These are phyloP conservation scores for Sebastes reedi DNA, from an alignment of 2,797 vertebrate species.

Conservation along the genomic window DNA sequence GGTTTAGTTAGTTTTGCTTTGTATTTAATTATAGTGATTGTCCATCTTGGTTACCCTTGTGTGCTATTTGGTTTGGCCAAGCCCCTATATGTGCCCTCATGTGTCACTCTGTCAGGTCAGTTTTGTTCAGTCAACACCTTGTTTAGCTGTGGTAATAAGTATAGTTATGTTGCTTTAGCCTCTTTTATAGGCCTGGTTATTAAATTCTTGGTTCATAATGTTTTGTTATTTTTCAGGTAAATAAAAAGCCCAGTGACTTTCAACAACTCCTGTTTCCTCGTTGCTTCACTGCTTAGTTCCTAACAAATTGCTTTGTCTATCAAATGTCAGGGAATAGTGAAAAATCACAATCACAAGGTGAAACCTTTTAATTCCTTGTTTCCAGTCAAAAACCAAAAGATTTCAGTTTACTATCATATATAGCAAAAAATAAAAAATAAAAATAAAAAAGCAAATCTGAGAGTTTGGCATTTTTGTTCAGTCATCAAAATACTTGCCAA, in stretches of 20 bases:
- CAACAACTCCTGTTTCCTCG: no score
- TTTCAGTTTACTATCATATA: neutral
- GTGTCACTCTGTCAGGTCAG: neutral
- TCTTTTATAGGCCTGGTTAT: no score
- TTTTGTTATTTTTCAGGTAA: no score
- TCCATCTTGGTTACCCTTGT: rapidly evolving
- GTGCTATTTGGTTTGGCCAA: neutral
- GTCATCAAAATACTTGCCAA: neutral
- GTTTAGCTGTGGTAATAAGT: no score
- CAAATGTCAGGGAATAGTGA: neutral
- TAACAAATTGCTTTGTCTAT: neutral
- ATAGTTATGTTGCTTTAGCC: no score
- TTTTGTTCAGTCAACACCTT: neutral
- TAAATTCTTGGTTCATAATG: no score
- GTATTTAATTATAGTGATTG: rapidly evolving
- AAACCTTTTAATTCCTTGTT: neutral
- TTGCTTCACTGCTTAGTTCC: no score
- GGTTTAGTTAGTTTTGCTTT: neutral
- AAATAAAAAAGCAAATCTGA: neutral
- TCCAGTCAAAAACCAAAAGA: neutral
- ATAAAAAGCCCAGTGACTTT: no score
- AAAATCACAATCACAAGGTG: neutral
- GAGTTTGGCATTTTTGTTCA: neutral
- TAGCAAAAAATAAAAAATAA: no score
- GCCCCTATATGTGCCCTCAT: no score